phyloP scores from a whole-genome alignment of 2,888 invertebrate genomes.

The Parnassius glacialis region DNA sequence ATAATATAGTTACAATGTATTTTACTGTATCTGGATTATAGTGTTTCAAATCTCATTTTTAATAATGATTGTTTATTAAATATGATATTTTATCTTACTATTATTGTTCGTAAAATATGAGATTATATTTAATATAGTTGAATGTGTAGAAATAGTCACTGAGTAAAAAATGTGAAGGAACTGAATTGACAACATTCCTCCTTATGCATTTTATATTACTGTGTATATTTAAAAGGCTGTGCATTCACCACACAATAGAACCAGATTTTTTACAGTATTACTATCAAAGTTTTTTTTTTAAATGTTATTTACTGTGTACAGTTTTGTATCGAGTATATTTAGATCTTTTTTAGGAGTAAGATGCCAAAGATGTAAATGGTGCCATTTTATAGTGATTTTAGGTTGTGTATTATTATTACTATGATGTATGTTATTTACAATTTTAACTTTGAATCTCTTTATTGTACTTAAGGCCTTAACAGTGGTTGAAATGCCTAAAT shows the following conservation, averaged over 20 bases:
- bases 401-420: constrained; percentile 32
- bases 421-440: constrained; percentile 27
- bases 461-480: constrained; percentile 28
- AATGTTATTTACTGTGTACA: constrained; percentile 49
- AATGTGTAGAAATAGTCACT: background rate
- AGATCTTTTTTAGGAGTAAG: constrained; percentile 12
- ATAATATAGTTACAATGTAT: no score
- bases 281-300: constrained; percentile 39
- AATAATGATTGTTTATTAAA: no score
- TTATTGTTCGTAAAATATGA: background rate
- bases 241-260: constrained; percentile 40
- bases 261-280: constrained; percentile 51
- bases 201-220: constrained; percentile 40
- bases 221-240: constrained; percentile 40
- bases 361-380: constrained; percentile 34
- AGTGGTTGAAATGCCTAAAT: no score
- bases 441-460: constrained; percentile 30
- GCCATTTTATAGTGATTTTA: constrained; percentile 33
- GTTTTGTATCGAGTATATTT: constrained; percentile 13
- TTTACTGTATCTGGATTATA: no score
- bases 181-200: constrained; percentile 40
- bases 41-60: no score
- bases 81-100: background rate
- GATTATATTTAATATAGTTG: background rate
- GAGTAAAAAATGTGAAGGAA: background rate